Evolutionary conservation across 2,888 invertebrate genomes (phyloP), one percentile per base, ranked within the genome.

Genomic region (Heliconius charithonia): DNA sequence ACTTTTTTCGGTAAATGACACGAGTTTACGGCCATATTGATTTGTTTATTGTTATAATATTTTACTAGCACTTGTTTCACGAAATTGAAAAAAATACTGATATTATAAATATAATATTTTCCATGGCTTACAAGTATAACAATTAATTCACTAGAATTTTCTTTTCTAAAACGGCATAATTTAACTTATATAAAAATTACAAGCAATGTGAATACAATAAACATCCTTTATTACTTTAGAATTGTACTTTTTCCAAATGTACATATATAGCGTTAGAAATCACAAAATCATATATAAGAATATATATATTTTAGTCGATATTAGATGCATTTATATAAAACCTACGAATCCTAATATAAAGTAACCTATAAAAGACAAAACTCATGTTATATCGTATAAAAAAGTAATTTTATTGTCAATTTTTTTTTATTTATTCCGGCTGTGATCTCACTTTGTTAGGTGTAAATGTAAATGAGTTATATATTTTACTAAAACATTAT

Each of bases 351-450:
- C 75, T 80, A 77, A 78, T 62, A 59, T 76, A 71, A 32, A 41
- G 16, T 45, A 69, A 69, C 69, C 41, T 37, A 22, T 27, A 56
- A 62, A 75, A 51, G 51, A 70, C 76, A 63, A 29, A 51, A 56
- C 51, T 56, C 72, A 16, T 41, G 16, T 62, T 62, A 25, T 41
- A 41, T 41, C 19, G 59, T 59, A 37, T 62, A 62, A 13, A 25
- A 73, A 32, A n/a, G 51, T 12, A 62, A 73, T 2, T 41, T 51
- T 51, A 27, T 62, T 37, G 73, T 37, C 2, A 62, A n/a, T 6
- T 25, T 66, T 59, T 69, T 27, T 75, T 80, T 13, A 62, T 65
- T 80, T 75, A 77, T 80, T 75, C 80, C 78, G 78, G 72, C 80
- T 80, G 77, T 80, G 80, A 80, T 70, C 79, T 65, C 56, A 69